Base-by-base conservation (phyloP, 2,888 invertebrate genomes). In the Cheilosia urbana region DNA sequence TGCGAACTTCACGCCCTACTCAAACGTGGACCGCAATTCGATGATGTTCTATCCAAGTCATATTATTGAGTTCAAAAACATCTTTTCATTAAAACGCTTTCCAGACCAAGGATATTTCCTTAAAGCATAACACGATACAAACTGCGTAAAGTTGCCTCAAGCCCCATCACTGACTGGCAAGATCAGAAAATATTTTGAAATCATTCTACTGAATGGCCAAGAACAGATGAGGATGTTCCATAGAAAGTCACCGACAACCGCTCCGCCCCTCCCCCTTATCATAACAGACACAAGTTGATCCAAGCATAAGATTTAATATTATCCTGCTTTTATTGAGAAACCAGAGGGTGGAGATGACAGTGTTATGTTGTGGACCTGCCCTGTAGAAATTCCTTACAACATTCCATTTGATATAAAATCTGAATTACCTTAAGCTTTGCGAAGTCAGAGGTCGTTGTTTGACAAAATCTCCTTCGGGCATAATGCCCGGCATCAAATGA, bases 221-320 rank as follows among this genome's bases (percentile, higher is more conserved):
- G 21, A 4, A 24, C 11, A 7, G 45, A 47, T 17, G 17, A n/a
- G n/a, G 49, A 30, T n/a, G 19, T 30, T n/a, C 21, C 5, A n/a
- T 19, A 51, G 30, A 49, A 27, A 47, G 42, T 2, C 27, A 15
- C 9, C 15, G 27, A 34, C 30, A 24, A 24, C 15, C n/a, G 30
- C 30, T 9, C 7, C 30, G 6, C 15, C 63, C 21, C n/a, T 40
- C 30, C 15, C 51, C 58, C 6, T 30, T 30, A 45, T 53, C 45
- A 60, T 51, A 51, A 53, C 27, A 62, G 63, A 21, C 63, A 63
- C 24, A 58, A 58, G 37, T 55, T 57, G 24, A n/a, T 71, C 24
- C 17, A 45, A 49, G 69, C 13, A 30, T 30, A 13, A 37, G 13
- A 24, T 13, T n/a, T 49, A 27, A 60, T 71, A 40, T 42, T 45